Evolutionary conservation across 2,797 vertebrate species (phyloP), one percentile per base, ranked within the genome.

Genomic region (Potorous gilbertii): DNA sequence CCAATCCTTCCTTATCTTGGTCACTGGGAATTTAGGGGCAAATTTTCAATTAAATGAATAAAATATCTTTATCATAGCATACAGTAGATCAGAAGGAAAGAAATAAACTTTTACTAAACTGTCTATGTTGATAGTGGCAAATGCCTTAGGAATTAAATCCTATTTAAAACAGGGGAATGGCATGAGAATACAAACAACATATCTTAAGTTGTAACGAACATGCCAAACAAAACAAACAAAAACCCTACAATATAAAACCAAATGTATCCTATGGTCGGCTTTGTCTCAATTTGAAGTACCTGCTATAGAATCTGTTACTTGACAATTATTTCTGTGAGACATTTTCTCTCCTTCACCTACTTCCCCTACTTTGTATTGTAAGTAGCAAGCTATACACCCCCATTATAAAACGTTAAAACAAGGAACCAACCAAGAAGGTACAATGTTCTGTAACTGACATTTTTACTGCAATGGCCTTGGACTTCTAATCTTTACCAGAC

Each of bases 401-500:
- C 95, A 54, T 96, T 98, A 98, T 98, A 98, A 97, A 98, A 98
- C 94, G 98, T 98, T 99, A 97, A 98, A 98, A 98, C 98, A 98
- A 98, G 98, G 97, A 98, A 97, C 95, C 97, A 90, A 96, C 94
- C 90, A 98, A 98, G 97, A 98, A 98, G 98, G 97, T 89, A 98
- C 98, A 97, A 98, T 98, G 98, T 98, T 98, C 98, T 97, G 31
- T 98, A 98, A 98, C 98, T 98, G 98, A 98, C 98, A 98, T 98
- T 87, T 87, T 98, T 98, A 99, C 97, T 98, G 98, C 98, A 96
- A 0, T 92, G 97, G 98, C 98, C 99, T 99, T 99, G 98, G 98
- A 99, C 98, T 98, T 98, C 98, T 98, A 98, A 99, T 99, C 98
- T 98, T 98, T 98, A 98, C 98, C 98, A 99, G 98, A 98, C 97